Evolutionary conservation across 30 jellyfish, hydroid and myxozoan genomes (phyloP).

Genomic region (Rhopilema esculentum): DNA sequence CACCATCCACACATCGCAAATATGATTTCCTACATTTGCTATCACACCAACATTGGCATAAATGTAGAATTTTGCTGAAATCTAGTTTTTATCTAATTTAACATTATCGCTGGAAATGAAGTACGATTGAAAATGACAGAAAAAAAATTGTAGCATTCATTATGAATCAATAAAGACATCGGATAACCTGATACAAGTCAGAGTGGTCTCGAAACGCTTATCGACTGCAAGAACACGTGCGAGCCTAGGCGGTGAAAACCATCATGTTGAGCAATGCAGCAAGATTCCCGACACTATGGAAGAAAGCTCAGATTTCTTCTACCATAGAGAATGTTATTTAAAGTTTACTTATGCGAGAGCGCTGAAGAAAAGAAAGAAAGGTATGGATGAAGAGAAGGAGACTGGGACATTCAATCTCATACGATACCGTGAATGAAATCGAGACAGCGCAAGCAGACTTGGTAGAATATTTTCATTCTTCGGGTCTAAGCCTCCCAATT

Average conservation of each 20-base stretch:
- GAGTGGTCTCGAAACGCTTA: constrained; percentile 28
- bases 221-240: constrained; percentile 40
- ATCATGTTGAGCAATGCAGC: constrained; percentile 45
- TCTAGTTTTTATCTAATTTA: too few relatives aligned
- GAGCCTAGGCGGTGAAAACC: constrained; percentile 43
- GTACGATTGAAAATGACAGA: constrained; percentile 30
- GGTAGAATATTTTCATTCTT: background rate
- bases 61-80: too few relatives aligned
- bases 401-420: constrained; percentile 27
- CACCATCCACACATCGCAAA: too few relatives aligned
- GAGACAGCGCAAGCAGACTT: constrained; percentile 66
- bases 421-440: constrained; percentile 36
- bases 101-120: too few relatives aligned
- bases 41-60: too few relatives aligned
- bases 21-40: too few relatives aligned
- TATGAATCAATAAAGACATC: constrained; percentile 26
- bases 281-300: constrained; percentile 37
- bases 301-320: background rate
- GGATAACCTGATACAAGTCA: constrained; percentile 29
- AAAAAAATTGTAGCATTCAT: constrained; percentile 45
- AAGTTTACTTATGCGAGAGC: constrained; percentile 43
- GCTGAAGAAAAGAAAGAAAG: constrained; percentile 14
- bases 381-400: constrained; percentile 1
- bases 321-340: constrained; percentile 23
- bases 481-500: background rate